Percentiles rank a stretch among this genome's conserved stretches.
phyloP scores from a whole-genome alignment of 2,888 invertebrate species.

The Ferdinandea cuprea region DNA sequence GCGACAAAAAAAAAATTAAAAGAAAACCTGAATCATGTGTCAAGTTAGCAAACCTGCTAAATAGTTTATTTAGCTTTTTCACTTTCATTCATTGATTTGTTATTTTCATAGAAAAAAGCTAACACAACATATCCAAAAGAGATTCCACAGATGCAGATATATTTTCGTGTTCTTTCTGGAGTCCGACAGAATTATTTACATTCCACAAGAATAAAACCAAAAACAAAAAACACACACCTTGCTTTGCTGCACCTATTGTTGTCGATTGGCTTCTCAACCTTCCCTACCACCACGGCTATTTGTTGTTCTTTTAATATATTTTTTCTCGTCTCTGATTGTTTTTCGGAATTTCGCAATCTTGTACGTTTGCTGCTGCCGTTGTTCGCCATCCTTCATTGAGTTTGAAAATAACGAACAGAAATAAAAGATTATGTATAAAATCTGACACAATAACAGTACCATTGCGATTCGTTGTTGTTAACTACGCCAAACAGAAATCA shows the following conservation, averaged over 20 bases:
- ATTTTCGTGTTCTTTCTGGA: background rate
- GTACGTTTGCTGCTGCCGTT: slow-evolving; percentile 36
- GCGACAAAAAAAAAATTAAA: too few relatives aligned
- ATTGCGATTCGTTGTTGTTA: slow-evolving; percentile 35
- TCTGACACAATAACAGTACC: slow-evolving; percentile 31
- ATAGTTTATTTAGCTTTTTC: slow-evolving; percentile 1
- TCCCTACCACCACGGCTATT: background rate
- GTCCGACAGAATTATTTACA: slow-evolving; percentile 35
- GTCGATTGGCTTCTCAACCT: slow-evolving; percentile 21
- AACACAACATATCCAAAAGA: slow-evolving; percentile 8
- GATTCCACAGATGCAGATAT: slow-evolving; percentile 2
- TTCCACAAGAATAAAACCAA: slow-evolving; percentile 16
- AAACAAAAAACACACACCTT: slow-evolving; percentile 50
- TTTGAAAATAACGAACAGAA: slow-evolving; percentile 39
- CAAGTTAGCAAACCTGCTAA: background rate
- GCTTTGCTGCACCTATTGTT: slow-evolving; percentile 62
- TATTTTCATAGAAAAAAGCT: slow-evolving; percentile 19
- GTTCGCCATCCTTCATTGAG: slow-evolving; percentile 51
- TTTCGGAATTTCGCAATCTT: slow-evolving; percentile 48
- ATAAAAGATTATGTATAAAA: slow-evolving; percentile 54
- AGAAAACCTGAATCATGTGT: too few relatives aligned
- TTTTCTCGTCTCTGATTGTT: slow-evolving; percentile 61
- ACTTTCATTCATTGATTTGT: slow-evolving; percentile 27
- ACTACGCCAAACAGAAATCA: slow-evolving; percentile 49
- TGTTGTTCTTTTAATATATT: slow-evolving; percentile 62